Base-by-base conservation (phyloP, 2,113 vertebrate species). In the Colaptes auratus region DNA sequence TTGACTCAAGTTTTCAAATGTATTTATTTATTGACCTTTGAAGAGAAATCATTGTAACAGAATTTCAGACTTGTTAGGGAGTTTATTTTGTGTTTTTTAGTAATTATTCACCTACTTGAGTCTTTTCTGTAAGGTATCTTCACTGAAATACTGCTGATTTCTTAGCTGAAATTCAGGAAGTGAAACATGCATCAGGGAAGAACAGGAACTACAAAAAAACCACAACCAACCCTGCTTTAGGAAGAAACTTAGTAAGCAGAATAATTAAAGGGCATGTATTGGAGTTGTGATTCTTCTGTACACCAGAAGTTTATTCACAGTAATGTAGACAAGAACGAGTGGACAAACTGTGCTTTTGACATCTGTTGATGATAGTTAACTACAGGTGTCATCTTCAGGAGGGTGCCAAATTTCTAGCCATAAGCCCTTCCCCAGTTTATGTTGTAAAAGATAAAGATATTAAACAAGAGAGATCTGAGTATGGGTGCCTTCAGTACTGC, bases 81-180 rank as follows among this genome's bases (percentile, higher is more conserved):
- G 56, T 89, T 96, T 96, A 80, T 92, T 88, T 75, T 74, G 13
- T 81, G 20, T 84, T 95, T 94, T 93, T 70, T 7, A 44, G 59
- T 90, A 87, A 95, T 94, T 96, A 75, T 90, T 94, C 71, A 92
- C 55, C 87, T 89, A 69, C 88, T 82, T 69, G 83, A 92, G 70
- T 66, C 27, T 82, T 82, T 86, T 92, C 71, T 90, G 77, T 66
- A 89, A 90, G 90, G 63, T 94, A 71, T 93, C 33, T 42, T 95
- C 48, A 94, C 88, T 85, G 86, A 97, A 95, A 94, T 86, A 21
- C 48, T 91, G 56, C n/a, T 93, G 36, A 95, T 96, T 96, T 96
- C 88, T 83, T 91, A 93, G 82, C 46, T 96, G 82, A 80, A 94
- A 64, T 88, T 78, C 52, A 55, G 28, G 44, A 82, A 96, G 53